Conservation (phyloP, 2,888 invertebrate genomes). For the Hirtodrosophila confusa region DNA sequence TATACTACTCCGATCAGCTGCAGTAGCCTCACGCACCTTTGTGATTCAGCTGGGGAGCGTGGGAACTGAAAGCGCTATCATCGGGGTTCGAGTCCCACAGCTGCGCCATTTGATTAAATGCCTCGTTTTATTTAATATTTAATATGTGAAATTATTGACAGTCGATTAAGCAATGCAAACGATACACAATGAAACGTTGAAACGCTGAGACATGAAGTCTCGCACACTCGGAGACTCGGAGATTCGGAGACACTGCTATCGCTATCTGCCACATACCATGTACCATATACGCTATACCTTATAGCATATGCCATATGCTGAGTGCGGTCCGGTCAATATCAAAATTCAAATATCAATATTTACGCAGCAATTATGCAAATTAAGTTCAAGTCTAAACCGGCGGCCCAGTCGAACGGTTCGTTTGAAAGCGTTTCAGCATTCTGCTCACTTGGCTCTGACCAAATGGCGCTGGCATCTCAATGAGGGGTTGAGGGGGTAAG, state of each 20-base stretch:
- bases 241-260: constrained; percentile 31
- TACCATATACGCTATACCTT: background rate
- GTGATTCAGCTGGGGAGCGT: constrained; percentile 57
- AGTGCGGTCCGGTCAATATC: constrained; percentile 66
- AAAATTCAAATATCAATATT: constrained; percentile 78
- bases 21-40: constrained; percentile 52
- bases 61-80: constrained; percentile 69
- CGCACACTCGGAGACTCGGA: constrained; percentile 29
- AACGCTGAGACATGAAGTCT: no score
- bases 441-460: constrained; percentile 54
- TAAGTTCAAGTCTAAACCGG: constrained; percentile 66
- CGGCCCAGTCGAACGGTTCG: constrained; percentile 7
- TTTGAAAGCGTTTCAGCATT: constrained; percentile 17
- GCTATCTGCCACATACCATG: constrained; percentile 30
- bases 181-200: constrained; percentile 20
- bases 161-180: constrained; percentile 77
- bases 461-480: constrained; percentile 65
- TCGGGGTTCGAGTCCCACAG: constrained; percentile 43
- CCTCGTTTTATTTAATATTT: constrained; percentile 76
- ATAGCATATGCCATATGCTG: constrained; percentile 26
- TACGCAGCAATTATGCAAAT: constrained; percentile 79
- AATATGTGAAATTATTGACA: constrained; percentile 78
- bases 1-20: background rate
- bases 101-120: constrained; percentile 76
- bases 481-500: background rate